Base-by-base conservation (phyloP, 1,140 invertebrate species). In the Calephelis virginiensis region DNA sequence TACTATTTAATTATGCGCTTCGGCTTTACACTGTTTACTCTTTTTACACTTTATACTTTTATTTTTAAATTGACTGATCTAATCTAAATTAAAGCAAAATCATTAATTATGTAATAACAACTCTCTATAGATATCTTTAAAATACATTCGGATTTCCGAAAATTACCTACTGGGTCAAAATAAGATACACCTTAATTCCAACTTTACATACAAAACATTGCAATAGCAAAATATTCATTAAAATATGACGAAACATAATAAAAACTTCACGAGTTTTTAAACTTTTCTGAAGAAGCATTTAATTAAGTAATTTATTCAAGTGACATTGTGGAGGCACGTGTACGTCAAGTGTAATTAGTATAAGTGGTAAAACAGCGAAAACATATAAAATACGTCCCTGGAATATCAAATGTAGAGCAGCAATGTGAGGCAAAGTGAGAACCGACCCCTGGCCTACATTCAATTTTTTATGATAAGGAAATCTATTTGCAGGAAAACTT, bases 401-500 rank as follows among this genome's bases (percentile, higher is more conserved):
- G 70, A 75, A 81, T 77, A 59, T 59, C 56, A 59, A 59, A 59
- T 38, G 37, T 59, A 59, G 38, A n/a, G 28, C 28, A 56, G 28
- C 37, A 80, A 85, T 81, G 82, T 86, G 80, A 85, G 74, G 72
- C 72, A 78, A 82, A 80, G 79, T 78, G 77, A 74, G 78, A 68
- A 70, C 71, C 72, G 75, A 75, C 67, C 80, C 75, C 76, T 78
- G 87, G 72, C 81, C 88, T 80, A 89, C 74, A 83, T 90, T 75
- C 77, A 75, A 69, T 72, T 89, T 89, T 89, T 90, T 90, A 86
- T 85, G 78, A 77, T 69, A 80, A 83, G 83, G 82, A 83, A 8
- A 8, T 8, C 40, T 9, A 43, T 43, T 43, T 43, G 8, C 6
- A 6, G 40, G 40, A 43, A 43, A 43, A 7, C 40, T 43, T 43